Conservation (phyloP, 1,140 invertebrate genomes). For the Drosophila sulfurigaster region DNA sequence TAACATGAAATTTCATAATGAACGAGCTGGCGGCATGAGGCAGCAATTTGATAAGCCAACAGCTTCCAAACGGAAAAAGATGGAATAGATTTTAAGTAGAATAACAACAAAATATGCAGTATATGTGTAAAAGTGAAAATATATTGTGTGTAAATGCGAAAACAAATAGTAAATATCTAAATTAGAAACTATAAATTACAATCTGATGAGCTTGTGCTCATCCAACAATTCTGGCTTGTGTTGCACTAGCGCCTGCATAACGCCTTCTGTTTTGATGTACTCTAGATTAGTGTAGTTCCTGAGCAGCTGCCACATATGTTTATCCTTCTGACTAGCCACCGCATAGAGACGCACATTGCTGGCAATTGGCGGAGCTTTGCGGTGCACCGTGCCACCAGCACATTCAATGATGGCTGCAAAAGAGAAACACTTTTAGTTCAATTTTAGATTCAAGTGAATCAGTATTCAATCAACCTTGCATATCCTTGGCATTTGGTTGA, state of each 20-base stretch:
- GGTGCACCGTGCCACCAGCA: slow-evolving; percentile 50
- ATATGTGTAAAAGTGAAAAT: slow-evolving; percentile 1
- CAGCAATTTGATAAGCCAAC: slow-evolving; percentile 96
- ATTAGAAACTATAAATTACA: slow-evolving; percentile 1
- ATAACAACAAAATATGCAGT: slow-evolving; percentile 28
- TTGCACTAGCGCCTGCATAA: slow-evolving; percentile 63
- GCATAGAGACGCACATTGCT: slow-evolving; percentile 19
- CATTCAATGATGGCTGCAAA: slow-evolving; percentile 51
- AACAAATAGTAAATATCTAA: neutral
- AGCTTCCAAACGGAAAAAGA: slow-evolving; percentile 88
- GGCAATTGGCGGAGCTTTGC: slow-evolving; percentile 12
- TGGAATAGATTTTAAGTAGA: slow-evolving; percentile 56
- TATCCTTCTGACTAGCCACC: slow-evolving; percentile 13
- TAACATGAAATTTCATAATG: slow-evolving; percentile 95
- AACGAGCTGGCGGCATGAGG: slow-evolving; percentile 97
- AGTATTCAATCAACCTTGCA: slow-evolving; percentile 39
- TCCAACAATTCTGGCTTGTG: slow-evolving; percentile 33
- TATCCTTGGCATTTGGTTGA: slow-evolving; percentile 46
- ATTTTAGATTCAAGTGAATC: neutral
- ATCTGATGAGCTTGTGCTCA: slow-evolving; percentile 8
- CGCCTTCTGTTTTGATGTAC: slow-evolving; percentile 56
- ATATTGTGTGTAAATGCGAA: neutral
- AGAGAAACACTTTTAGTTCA: neutral
- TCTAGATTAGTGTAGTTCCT: slow-evolving; percentile 27
- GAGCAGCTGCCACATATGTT: neutral